phyloP scores from a whole-genome alignment of 2,797 vertebrate genomes.

The Bradypus variegatus region DNA sequence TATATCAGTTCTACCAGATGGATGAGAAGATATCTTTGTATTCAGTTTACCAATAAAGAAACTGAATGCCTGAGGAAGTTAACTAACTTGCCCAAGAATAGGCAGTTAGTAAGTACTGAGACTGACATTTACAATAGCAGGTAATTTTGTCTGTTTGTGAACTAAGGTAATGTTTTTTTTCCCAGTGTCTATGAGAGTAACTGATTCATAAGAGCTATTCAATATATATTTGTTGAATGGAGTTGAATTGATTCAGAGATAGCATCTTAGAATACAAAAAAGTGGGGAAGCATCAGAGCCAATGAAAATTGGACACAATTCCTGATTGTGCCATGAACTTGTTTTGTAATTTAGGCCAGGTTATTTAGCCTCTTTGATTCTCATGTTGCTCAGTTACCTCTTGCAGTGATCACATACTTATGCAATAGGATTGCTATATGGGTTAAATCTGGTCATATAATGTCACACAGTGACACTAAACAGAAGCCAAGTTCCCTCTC shows the following conservation, averaged over 20 bases:
- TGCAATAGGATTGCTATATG: not conserved
- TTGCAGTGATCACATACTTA: not conserved
- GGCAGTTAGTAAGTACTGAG: not conserved
- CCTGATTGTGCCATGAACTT: not conserved
- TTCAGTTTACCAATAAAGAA: not conserved
- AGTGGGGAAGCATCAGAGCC: not conserved
- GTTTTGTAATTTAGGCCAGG: not conserved
- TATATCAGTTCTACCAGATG: not conserved
- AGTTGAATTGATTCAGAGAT: not conserved
- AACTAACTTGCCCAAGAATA: not conserved
- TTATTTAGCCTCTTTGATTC: not conserved
- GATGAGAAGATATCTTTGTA: constrained; percentile 14
- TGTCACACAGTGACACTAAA: not conserved
- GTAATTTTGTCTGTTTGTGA: not conserved
- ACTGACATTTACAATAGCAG: not conserved
- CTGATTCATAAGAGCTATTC: not conserved
- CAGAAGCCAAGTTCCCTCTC: not conserved
- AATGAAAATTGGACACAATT: not conserved
- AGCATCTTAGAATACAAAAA: not conserved
- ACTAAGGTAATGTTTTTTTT: not conserved
- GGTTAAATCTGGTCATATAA: not conserved
- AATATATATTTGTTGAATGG: not conserved
- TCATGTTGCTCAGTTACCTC: not conserved
- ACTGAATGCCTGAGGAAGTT: not conserved
- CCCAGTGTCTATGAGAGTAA: not conserved